phyloP scores from a whole-genome alignment of 92 coral and sea anemone species.

The Phenganax marumi region DNA sequence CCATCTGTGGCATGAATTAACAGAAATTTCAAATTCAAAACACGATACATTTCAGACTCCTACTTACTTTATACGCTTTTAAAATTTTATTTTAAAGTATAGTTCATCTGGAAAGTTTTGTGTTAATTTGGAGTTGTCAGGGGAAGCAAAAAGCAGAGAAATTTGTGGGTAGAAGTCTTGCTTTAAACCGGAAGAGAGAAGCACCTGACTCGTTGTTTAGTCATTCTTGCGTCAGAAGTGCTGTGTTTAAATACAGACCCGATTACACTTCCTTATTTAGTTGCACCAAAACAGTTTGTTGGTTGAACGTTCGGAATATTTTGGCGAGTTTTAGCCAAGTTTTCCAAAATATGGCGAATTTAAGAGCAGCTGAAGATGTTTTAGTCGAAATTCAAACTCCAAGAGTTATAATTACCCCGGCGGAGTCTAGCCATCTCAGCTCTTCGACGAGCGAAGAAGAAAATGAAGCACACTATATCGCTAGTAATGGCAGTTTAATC shows the following conservation, averaged over 20 bases:
- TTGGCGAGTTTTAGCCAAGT: constrained; percentile 37
- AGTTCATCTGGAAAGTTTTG: background rate
- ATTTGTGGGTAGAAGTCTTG: background rate
- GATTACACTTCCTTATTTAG: background rate
- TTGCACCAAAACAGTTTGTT: constrained; percentile 20
- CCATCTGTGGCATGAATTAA: background rate
- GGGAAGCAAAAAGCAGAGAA: background rate
- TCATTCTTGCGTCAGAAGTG: background rate
- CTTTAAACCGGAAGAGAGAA: constrained; percentile 29
- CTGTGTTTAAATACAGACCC: constrained; percentile 5
- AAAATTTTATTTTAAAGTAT: background rate
- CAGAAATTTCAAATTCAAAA: background rate
- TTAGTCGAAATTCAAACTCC: constrained; percentile 21
- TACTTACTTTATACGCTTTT: background rate
- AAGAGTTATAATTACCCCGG: constrained; percentile 7
- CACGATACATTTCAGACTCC: background rate
- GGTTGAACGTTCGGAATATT: constrained; percentile 35
- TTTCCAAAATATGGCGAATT: constrained; percentile 38
- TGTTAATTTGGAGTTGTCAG: background rate
- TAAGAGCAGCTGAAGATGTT: background rate
- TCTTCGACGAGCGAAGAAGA: constrained; percentile 56
- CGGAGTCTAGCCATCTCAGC: constrained; percentile 18
- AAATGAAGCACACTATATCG: constrained; percentile 67
- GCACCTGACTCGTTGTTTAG: background rate
- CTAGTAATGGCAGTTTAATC: constrained; percentile 53